Evolutionary conservation across 2,888 invertebrate species (phyloP), one percentile per base, ranked within the genome.

Genomic region (Rhodophaea formosa): DNA sequence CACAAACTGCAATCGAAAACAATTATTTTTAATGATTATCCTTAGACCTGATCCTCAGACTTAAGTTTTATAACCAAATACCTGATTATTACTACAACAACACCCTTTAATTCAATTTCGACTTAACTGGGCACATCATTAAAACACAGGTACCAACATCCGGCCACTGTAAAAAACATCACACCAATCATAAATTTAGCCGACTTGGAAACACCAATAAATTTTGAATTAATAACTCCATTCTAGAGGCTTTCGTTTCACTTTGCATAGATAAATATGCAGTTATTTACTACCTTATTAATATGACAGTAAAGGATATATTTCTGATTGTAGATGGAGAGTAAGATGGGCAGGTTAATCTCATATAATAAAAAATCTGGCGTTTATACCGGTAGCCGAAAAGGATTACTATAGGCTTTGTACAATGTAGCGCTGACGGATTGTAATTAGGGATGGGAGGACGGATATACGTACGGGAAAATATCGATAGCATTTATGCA

Each of bases 331-430:
- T 0, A 58, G 12, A 53, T 55, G 45, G 10, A 30, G 1, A 23
- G 7, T 61, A 7, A 43, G 47, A 43, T 56, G 42, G 17, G 61
- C 62, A 56, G 63, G 65, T 70, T 74, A 80, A 84, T 80, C 81
- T 74, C 65, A 60, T 66, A 68, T 71, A 76, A 78, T 86, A 86
- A 82, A 85, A 80, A 79, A 69, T 65, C 63, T 64, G 70, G 70
- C 65, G 67, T 75, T 74, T 69, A 80, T 80, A 86, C 86, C 88
- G 86, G 88, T 88, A 88, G 88, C 88, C 78, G 77, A 80, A 79
- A 82, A 82, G 84, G 84, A 86, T 87, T 87, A 85, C 77, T 79
- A 71, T 80, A 78, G 75, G 76, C 77, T 79, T 80, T 81, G 82
- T 82, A 79, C 79, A 77, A 79, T 75, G 75, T 71, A 77, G 77